Evolutionary conservation across 1,140 invertebrate genomes (phyloP), one percentile per base, ranked within the genome.

Genomic region (Tetramorium simillimum): DNA sequence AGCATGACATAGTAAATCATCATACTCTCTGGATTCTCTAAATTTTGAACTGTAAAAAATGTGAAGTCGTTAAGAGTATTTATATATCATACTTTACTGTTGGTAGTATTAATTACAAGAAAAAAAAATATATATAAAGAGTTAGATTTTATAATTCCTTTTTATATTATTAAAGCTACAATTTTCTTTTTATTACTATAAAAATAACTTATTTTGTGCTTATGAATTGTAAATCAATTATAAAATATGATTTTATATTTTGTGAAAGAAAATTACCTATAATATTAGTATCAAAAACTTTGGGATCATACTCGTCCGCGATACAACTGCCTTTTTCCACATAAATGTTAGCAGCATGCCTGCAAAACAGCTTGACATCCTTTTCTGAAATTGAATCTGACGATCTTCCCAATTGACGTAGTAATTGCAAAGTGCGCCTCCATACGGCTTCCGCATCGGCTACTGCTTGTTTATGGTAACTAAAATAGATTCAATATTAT

Each of bases 1-100:
- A 99, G 94, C 65, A 99, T 96, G 9, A 99, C 97, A 94, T 99
- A 99, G 93, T 98, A 99, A 51, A 99, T 97, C 95, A 98, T 97
- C 92, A 98, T 96, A 90, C 97, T 97, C 91, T 98, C 98, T 10
- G 97, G 97, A 95, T 98, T 96, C 92, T 97, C 97, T 67, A 97
- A 93, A 92, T 96, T 95, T 92, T 96, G 95, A 84, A 95, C 97
- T 97, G 86, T 24, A 94, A 89, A 78, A 80, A 46, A 90, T 51
- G 5, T 12, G 7, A 21, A 75, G 14, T 81, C 10, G 12, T 72
- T 77, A 63, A 58, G 10, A 53, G 3, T 6, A 69, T 1, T 33
- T 40, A 21, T 33, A 53, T n/a, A n/a, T n/a, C n/a, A n/a, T 0
- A 81, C 5, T 70, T 56, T 14, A 46, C 2, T 6, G 5, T 10